phyloP scores from a whole-genome alignment of 2,888 invertebrate genomes.

The Cecidostiba fungosa region DNA sequence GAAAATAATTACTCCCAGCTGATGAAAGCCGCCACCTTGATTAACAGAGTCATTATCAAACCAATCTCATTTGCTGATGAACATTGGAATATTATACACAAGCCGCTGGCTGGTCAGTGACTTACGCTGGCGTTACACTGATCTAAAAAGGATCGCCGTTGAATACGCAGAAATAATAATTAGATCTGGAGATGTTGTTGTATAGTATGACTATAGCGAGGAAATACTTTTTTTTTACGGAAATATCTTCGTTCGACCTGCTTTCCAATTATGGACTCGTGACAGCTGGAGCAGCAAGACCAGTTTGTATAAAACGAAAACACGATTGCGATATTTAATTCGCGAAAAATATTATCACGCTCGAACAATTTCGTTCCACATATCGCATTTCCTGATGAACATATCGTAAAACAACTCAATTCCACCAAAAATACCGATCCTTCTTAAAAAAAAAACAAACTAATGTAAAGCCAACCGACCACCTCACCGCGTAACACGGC shows the following conservation, averaged over 20 bases:
- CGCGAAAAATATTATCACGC: constrained; percentile 19
- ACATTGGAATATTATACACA: neutral
- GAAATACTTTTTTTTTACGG: neutral
- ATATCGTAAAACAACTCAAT: neutral
- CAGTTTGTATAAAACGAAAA: constrained; percentile 20
- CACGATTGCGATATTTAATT: constrained; percentile 15
- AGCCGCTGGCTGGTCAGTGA: neutral
- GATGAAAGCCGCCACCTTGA: neutral
- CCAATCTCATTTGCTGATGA: neutral
- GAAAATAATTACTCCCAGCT: constrained; percentile 10
- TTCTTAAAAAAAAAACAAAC: neutral
- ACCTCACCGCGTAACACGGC: neutral
- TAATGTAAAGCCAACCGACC: neutral
- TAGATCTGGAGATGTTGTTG: neutral
- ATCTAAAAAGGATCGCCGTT: constrained; percentile 9
- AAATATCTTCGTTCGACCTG: constrained; percentile 20
- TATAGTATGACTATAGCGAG: neutral
- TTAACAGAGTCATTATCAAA: neutral
- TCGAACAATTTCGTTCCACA: constrained; percentile 26
- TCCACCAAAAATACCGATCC: neutral
- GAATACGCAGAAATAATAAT: neutral
- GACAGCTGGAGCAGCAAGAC: constrained; percentile 2
- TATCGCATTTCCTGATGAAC: neutral
- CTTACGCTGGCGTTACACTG: constrained; percentile 8
- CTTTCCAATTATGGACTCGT: neutral